phyloP scores from a whole-genome alignment of 2,113 vertebrate species.

The Syrmaticus mikado region DNA sequence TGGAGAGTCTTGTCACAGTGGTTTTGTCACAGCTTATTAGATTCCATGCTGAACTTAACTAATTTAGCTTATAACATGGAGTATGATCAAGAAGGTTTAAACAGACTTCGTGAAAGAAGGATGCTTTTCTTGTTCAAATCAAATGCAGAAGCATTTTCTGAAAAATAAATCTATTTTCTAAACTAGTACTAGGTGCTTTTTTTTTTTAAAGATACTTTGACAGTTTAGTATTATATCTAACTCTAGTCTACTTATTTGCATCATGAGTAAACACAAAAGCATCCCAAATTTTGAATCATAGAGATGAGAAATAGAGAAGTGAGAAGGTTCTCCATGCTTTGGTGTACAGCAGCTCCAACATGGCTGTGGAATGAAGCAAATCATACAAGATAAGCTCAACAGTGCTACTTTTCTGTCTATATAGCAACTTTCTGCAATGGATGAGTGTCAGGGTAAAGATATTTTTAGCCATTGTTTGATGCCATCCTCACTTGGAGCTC shows the following conservation, averaged over 20 bases:
- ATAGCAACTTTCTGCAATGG: background rate
- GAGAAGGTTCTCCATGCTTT: background rate
- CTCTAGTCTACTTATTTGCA: background rate
- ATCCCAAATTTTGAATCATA: background rate
- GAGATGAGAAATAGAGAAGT: background rate
- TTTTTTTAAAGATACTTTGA: background rate
- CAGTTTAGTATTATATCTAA: background rate
- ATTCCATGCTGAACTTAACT: background rate
- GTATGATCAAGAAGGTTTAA: background rate
- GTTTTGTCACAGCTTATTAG: background rate
- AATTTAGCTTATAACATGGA: background rate
- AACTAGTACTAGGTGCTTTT: fast-evolving
- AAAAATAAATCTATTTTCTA: background rate
- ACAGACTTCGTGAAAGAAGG: background rate
- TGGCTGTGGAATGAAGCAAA: background rate
- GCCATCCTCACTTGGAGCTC: background rate
- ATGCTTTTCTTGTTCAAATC: background rate
- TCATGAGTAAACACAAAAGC: background rate
- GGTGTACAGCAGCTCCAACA: background rate
- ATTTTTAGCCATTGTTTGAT: background rate
- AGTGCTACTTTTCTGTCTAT: background rate
- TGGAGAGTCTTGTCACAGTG: background rate
- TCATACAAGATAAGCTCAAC: background rate
- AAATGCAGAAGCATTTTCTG: background rate
- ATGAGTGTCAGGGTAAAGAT: background rate